phyloP scores from a whole-genome alignment of 2,888 invertebrate species.

The Noctuana brunneofusca region DNA sequence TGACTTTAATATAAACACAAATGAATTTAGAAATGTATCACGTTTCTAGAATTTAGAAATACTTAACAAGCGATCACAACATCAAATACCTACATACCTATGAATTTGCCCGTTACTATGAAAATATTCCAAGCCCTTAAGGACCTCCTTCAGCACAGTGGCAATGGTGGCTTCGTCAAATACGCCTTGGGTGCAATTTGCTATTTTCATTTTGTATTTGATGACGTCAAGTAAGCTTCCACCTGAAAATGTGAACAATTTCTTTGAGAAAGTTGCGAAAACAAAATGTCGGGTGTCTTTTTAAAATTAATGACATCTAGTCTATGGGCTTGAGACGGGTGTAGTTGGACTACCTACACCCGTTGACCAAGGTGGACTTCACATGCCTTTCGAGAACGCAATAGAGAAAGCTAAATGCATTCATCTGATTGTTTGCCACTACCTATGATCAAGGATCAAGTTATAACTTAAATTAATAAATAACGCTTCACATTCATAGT shows the following conservation, averaged over 20 bases:
- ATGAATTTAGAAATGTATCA: background rate
- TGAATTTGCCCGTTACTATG: constrained; percentile 99
- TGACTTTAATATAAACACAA: background rate
- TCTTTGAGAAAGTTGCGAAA: background rate
- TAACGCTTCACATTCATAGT: no score
- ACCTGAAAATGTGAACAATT: constrained; percentile 69
- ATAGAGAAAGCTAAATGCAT: no score
- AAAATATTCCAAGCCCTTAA: constrained; percentile 98
- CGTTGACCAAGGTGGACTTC: no score
- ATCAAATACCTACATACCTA: constrained; percentile 84
- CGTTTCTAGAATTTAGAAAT: background rate
- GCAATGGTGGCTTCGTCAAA: constrained; percentile 99
- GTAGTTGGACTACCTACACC: no score
- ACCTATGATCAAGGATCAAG: no score
- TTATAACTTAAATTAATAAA: no score
- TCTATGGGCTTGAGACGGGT: no score
- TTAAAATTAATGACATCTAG: no score
- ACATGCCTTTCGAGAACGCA: no score
- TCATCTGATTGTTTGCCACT: no score
- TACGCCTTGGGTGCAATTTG: constrained; percentile 96
- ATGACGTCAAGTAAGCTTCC: constrained; percentile 95
- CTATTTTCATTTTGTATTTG: constrained; percentile 96
- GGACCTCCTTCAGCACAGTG: constrained; percentile 96
- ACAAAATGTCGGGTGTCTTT: no score
- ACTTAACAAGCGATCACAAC: background rate